Evolutionary conservation across 2,797 vertebrate species (phyloP), one percentile per base, ranked within the genome.

Genomic region (Coendou prehensilis): DNA sequence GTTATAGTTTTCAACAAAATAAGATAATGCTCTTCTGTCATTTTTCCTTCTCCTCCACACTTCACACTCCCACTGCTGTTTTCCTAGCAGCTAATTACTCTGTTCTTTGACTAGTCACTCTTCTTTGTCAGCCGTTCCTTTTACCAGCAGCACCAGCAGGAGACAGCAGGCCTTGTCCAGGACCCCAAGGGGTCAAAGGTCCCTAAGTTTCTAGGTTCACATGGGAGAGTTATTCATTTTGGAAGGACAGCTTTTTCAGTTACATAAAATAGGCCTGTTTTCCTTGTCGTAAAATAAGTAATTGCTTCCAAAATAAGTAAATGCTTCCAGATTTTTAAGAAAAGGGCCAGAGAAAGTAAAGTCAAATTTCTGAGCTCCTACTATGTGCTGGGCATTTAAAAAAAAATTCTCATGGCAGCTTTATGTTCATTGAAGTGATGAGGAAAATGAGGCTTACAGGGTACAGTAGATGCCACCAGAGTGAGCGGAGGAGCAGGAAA

Each of bases 41-140:
- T 63, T 90, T 90, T 54, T 37, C 33, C 57, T n/a, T 87, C 59
- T 96, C 84, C 94, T 94, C 86, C 13, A 0, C 80, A 76, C 90
- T 93, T 93, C 63, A 82, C 92, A 93, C 93, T 88, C 96, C 95
- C 86, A 95, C 95, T 84, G 76, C 88, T 95, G 61, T 95, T 96
- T 97, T 93, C 94, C 92, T 89, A 64, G 80, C 86, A 89, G 63
- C 92, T 96, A 85, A 96, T 94, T 56, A 79, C 90, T 89, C 81
- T 73, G 67, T 75, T 96, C 96, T 93, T 37, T 93, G 92, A 97
- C 81, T 37, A 91, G 83, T 93, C 94, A 41, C 78, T 95, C 71
- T 54, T 84, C 79, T 71, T 30, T 83, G 89, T 85, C 92, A 94
- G 26, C 64, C 41, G 14, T 78, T 41, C 30, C 41, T n/a, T 76